A percentile compares a stretch with the other conserved stretches of the same genome.
These are phyloP conservation scores for Trachelus tabidus DNA, from an alignment of 2,888 invertebrate genomes.

Conservation along the genomic window DNA sequence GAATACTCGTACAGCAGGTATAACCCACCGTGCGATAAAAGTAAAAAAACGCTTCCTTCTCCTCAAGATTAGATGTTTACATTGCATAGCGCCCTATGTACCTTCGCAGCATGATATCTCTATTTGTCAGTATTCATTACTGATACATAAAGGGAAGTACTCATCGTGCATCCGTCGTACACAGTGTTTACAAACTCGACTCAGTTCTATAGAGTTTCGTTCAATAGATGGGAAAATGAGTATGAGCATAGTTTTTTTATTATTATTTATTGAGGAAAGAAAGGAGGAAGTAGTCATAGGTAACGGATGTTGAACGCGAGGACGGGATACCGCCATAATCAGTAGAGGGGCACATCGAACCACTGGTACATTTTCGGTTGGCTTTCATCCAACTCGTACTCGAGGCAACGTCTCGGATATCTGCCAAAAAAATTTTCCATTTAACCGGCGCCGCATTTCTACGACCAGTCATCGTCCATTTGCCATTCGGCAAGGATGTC, in stretches of 20 bases:
- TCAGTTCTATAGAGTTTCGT: background rate
- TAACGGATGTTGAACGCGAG: background rate
- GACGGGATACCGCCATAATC: slow-evolving; percentile 9
- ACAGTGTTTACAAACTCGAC: background rate
- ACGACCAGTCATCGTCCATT: slow-evolving; percentile 9
- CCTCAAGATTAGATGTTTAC: background rate
- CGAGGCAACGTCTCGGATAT: slow-evolving; percentile 52
- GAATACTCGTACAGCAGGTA: background rate
- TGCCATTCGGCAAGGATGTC: slow-evolving; percentile 1
- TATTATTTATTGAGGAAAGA: background rate
- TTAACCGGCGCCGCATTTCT: background rate
- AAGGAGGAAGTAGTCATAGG: background rate
- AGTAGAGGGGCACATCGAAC: slow-evolving; percentile 58
- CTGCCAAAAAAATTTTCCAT: slow-evolving; percentile 28
- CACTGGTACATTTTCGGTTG: slow-evolving; percentile 55
- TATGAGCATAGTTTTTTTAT: background rate
- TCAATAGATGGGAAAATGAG: background rate
- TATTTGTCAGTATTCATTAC: background rate
- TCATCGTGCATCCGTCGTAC: background rate
- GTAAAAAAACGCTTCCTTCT: background rate
- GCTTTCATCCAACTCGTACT: slow-evolving; percentile 56
- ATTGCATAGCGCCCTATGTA: background rate
- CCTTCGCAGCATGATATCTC: background rate
- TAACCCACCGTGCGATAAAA: background rate
- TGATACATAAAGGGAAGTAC: background rate